Base-by-base conservation (phyloP, 2,797 vertebrate genomes). In the Pseudomugil gertrudae region DNA sequence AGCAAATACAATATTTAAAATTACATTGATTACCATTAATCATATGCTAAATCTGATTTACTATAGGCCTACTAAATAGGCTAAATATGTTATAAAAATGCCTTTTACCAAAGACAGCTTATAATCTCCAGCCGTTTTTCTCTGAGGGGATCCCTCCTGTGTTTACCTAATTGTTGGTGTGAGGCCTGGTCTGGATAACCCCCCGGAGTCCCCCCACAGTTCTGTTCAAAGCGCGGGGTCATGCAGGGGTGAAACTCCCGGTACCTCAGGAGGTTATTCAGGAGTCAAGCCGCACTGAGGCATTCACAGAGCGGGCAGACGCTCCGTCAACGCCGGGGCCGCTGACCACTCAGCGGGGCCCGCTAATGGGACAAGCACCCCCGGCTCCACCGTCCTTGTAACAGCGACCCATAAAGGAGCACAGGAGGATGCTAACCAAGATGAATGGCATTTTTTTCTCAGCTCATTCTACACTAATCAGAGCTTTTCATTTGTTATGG, bases 381-480 rank as follows among this genome's bases (percentile, higher is more conserved):
- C 87, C 85, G 72, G 87, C 76, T 86, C 84, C 84, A 45, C 84
- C 87, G 80, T 87, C 87, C 87, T 85, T 91, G 92, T 90, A 92
- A 91, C 93, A 89, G 90, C 78, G 73, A 74, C 57, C 87, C 80
- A 93, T 93, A 93, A 93, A 94, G 87, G 92, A 92, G 89, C 90
- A 85, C 91, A 92, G 92, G 91, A 92, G 92, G 92, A 93, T 87
- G 89, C 90, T 92, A 93, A 94, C 92, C 88, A 94, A 94, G 93
- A 95, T 85, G 83, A 93, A 95, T 94, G 81, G 87, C 79, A 43
- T 87, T 93, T 92, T 91, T 90, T 87, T 82, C 87, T 87, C 83
- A 59, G 88, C 89, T 92, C 91, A 92, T 94, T 93, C 94, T 93
- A 89, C 90, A 90, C 92, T 92, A 94, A 93, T 94, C 91, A 93